Conservation (phyloP, 2,888 invertebrate genomes). For the Alloplasta piceator region DNA sequence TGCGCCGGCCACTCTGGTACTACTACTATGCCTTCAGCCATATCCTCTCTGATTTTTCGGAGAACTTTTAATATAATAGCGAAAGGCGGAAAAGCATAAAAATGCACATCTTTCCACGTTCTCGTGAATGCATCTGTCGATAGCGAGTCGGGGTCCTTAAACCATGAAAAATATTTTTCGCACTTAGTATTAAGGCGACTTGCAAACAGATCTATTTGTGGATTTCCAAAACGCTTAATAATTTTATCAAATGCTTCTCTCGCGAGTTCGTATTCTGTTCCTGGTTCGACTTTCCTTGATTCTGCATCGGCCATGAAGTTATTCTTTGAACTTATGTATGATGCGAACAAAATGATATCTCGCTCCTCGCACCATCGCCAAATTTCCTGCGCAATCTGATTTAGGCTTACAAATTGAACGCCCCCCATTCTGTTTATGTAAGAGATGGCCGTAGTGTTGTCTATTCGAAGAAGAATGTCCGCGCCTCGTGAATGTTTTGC, state of each 20-base stretch:
- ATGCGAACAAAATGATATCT: constrained; percentile 40
- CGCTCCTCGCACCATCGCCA: constrained; percentile 39
- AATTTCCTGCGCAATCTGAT: neutral
- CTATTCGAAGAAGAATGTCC: constrained; percentile 53
- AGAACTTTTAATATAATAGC: neutral
- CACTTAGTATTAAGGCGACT: constrained; percentile 35
- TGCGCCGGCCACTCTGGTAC: constrained; percentile 8
- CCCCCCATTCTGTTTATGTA: constrained; percentile 55
- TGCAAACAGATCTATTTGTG: constrained; percentile 32
- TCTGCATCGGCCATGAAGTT: constrained; percentile 38
- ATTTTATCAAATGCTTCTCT: constrained; percentile 17
- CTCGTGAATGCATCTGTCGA: constrained; percentile 39
- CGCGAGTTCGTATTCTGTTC: constrained; percentile 16
- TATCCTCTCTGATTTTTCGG: constrained; percentile 3
- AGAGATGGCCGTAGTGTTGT: constrained; percentile 58
- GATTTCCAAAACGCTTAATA: constrained; percentile 2
- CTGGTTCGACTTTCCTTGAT: constrained; percentile 22
- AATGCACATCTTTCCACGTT: constrained; percentile 28
- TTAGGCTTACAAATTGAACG: constrained; percentile 25
- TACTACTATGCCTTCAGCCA: constrained; percentile 9
- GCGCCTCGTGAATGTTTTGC: constrained; percentile 23
- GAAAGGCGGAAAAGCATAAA: constrained; percentile 58
- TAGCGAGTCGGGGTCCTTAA: constrained; percentile 12
- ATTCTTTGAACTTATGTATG: constrained; percentile 28
- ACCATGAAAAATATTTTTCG: constrained; percentile 25